Conservation (phyloP, 2,888 invertebrate species). For the Hydriomena furcata region DNA sequence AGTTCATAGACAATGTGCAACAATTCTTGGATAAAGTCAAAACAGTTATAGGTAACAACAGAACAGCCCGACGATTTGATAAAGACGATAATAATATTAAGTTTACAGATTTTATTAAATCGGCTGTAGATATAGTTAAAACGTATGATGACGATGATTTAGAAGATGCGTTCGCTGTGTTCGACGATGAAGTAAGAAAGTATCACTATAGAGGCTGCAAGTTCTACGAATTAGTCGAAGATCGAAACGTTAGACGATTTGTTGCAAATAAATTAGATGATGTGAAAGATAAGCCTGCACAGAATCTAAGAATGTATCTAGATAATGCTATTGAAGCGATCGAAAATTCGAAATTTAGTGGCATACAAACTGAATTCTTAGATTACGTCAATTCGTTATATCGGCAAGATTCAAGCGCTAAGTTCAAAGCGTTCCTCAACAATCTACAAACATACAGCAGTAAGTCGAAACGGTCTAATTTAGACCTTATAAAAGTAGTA, state of each 20-base stretch:
- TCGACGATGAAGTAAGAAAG: slow-evolving; percentile 49
- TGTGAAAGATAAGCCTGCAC: slow-evolving; percentile 34
- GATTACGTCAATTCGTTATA: slow-evolving; percentile 53
- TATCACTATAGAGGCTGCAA: slow-evolving; percentile 47
- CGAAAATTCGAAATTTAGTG: slow-evolving; percentile 25
- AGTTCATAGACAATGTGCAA: slow-evolving; percentile 48
- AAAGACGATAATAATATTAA: slow-evolving; percentile 9
- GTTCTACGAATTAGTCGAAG: slow-evolving; percentile 44
- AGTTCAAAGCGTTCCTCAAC: slow-evolving; percentile 41
- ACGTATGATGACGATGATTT: slow-evolving; percentile 49
- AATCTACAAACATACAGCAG: slow-evolving; percentile 42
- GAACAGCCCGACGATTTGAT: slow-evolving; percentile 9
- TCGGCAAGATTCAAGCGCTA: slow-evolving; percentile 29
- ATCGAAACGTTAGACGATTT: slow-evolving; percentile 36
- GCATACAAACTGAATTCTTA: slow-evolving; percentile 32
- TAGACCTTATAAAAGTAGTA: slow-evolving; percentile 41
- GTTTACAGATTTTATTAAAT: slow-evolving; percentile 52
- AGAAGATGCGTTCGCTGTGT: slow-evolving; percentile 38
- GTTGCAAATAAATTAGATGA: slow-evolving; percentile 40
- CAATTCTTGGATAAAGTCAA: slow-evolving; percentile 46
- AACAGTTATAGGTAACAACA: slow-evolving; percentile 29
- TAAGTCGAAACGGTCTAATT: slow-evolving; percentile 34
- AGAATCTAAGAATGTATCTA: slow-evolving; percentile 37
- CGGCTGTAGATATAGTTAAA: slow-evolving; percentile 39
- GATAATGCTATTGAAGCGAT: slow-evolving; percentile 30